Evolutionary conservation across 2,888 invertebrate species (phyloP).

Genomic region (Idaea dimidiata): DNA sequence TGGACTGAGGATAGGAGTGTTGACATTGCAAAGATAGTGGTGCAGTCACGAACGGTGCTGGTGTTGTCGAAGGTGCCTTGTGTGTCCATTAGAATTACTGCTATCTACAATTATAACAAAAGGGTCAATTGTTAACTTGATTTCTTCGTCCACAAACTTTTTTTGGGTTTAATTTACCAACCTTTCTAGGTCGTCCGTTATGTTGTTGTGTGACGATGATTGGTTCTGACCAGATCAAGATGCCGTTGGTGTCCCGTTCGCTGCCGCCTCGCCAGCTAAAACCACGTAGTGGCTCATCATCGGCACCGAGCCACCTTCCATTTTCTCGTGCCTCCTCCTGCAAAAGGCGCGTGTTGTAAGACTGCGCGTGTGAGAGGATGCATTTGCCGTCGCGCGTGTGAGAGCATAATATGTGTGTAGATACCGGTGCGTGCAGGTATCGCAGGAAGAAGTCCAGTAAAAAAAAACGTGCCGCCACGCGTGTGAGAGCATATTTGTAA

Average conservation of each 20-base stretch:
- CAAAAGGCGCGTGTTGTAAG: conserved; percentile 5
- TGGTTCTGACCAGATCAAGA: conserved; percentile 93
- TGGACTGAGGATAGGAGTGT: conserved; percentile 97
- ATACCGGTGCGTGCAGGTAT: conserved; percentile 40
- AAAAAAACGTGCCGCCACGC: conserved; percentile 29
- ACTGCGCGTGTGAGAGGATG: conserved; percentile 32
- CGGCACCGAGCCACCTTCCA: conserved; percentile 89
- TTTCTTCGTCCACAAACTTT: neutral
- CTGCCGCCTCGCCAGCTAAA: conserved; percentile 96
- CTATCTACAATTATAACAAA: conserved; percentile 15
- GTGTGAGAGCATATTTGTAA: neutral
- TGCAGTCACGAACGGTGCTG: conserved; percentile 95
- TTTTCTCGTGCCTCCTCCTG: conserved; percentile 18
- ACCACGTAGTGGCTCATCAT: conserved; percentile 86
- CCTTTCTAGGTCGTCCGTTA: conserved; percentile 13
- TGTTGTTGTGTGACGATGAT: conserved; percentile 82
- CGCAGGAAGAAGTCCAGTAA: conserved; percentile 40
- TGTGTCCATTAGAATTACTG: conserved; percentile 78
- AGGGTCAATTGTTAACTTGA: neutral
- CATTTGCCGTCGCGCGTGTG: conserved; percentile 13
- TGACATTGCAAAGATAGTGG: conserved; percentile 85
- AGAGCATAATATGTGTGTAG: neutral
- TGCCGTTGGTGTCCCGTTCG: conserved; percentile 95
- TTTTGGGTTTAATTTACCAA: conserved; percentile 1
- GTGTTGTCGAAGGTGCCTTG: conserved; percentile 97